A percentile compares a stretch with the other conserved stretches of the same genome.
Conservation (phyloP, 2,113 vertebrate species). For the Tonatia bakeri region DNA sequence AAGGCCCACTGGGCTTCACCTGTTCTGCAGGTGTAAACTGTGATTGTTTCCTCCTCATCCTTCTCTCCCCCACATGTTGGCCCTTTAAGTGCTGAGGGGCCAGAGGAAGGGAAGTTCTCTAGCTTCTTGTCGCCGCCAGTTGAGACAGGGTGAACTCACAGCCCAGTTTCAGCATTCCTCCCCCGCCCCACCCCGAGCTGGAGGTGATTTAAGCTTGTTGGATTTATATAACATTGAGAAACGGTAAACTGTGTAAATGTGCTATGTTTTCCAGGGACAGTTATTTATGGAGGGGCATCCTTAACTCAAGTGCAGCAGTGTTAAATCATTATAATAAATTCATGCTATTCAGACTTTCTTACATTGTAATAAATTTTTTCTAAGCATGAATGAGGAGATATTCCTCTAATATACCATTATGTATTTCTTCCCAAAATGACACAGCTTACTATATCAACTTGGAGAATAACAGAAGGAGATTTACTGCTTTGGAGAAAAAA, state of each 20-base stretch:
- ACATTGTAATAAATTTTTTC: slow-evolving; percentile 85
- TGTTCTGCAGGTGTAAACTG: neutral
- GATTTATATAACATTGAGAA: slow-evolving; percentile 81
- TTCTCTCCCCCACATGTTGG: neutral
- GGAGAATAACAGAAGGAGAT: slow-evolving; percentile 80
- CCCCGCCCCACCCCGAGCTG: neutral
- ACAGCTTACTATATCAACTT: slow-evolving; percentile 81
- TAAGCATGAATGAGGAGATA: slow-evolving; percentile 86
- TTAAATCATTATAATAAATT: slow-evolving; percentile 89
- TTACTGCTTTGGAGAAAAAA: slow-evolving; percentile 71
- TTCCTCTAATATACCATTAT: slow-evolving; percentile 85
- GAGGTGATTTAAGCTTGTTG: slow-evolving; percentile 80
- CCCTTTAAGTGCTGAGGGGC: neutral
- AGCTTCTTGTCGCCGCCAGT: neutral
- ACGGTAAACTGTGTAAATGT: slow-evolving; percentile 86
- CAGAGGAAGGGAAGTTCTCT: neutral
- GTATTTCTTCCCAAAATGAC: slow-evolving; percentile 85
- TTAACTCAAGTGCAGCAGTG: slow-evolving; percentile 82
- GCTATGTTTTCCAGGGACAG: slow-evolving; percentile 83
- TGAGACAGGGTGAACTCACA: neutral
- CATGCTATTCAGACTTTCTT: slow-evolving; percentile 83
- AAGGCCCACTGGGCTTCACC: neutral
- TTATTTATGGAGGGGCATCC: slow-evolving; percentile 86
- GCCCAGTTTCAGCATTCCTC: slow-evolving; percentile 17
- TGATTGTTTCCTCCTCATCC: neutral